These are phyloP conservation scores for Cranoglanis bouderius DNA, from an alignment of 2,113 vertebrate species.

Conservation along the genomic window DNA sequence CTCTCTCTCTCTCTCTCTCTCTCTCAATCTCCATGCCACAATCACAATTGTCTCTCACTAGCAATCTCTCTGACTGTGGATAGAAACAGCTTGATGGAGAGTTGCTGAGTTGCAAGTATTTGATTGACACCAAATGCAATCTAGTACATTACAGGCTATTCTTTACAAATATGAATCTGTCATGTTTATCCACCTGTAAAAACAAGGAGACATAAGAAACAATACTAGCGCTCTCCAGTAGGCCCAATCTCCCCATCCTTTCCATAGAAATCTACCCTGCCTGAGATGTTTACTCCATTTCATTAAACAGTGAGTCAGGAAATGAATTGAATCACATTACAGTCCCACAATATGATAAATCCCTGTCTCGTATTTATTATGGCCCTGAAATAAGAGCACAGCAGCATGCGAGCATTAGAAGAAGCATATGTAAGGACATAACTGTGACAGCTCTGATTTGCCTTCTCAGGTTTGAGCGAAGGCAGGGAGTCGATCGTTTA, in stretches of 20 bases:
- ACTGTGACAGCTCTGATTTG: conserved; percentile 42
- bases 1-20: conserved; percentile 35
- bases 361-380: conserved; percentile 47
- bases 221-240: conserved; percentile 15
- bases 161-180: conserved; percentile 9
- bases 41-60: conserved; percentile 53
- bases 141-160: conserved; percentile 22
- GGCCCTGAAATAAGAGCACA: conserved; percentile 33
- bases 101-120: conserved; percentile 35
- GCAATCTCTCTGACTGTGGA: conserved; percentile 42
- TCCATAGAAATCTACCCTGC: conserved; percentile 30
- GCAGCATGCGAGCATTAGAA: conserved; percentile 31
- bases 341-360: conserved; percentile 48
- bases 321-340: conserved; percentile 53
- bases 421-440: conserved; percentile 21
- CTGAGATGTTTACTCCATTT: conserved; percentile 52
- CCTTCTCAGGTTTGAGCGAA: conserved; percentile 39
- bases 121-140: conserved; percentile 42
- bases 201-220: conserved; percentile 15
- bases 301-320: conserved; percentile 48
- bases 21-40: conserved; percentile 42
- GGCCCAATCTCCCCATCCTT: conserved; percentile 23
- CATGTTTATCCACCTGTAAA: conserved; percentile 29
- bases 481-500: conserved; percentile 33
- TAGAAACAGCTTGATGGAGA: conserved; percentile 28